phyloP scores from a whole-genome alignment of 2,888 invertebrate species.

The Spodoptera picta region DNA sequence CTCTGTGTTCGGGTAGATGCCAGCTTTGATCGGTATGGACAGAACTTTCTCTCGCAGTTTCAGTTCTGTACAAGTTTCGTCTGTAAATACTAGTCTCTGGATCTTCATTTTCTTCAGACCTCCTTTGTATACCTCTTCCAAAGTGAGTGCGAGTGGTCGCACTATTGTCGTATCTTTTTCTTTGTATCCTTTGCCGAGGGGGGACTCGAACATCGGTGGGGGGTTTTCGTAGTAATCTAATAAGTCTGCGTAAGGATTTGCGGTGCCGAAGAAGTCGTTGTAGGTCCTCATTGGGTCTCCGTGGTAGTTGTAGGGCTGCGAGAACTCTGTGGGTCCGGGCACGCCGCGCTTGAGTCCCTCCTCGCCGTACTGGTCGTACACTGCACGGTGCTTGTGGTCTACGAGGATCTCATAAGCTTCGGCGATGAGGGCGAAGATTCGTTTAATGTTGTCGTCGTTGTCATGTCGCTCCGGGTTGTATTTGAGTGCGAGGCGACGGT shows the following conservation, averaged over 20 bases:
- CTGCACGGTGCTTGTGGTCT: conserved; percentile 90
- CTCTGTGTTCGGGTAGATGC: conserved; percentile 92
- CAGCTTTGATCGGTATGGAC: conserved; percentile 92
- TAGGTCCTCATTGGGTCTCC: conserved; percentile 93
- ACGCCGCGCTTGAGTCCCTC: conserved; percentile 95
- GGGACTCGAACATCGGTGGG: conserved; percentile 89
- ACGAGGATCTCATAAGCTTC: conserved; percentile 95
- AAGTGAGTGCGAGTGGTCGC: conserved; percentile 83
- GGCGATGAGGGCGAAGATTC: conserved; percentile 90
- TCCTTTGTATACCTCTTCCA: conserved; percentile 91
- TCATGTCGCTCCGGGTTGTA: conserved; percentile 89
- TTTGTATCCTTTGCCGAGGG: conserved; percentile 89
- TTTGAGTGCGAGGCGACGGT: conserved; percentile 87
- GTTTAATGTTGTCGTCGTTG: conserved; percentile 80
- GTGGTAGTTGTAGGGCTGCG: conserved; percentile 94
- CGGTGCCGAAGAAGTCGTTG: conserved; percentile 94
- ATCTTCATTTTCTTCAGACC: conserved; percentile 95
- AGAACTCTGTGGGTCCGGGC: conserved; percentile 90
- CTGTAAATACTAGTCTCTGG: conserved; percentile 91
- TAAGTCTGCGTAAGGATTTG: conserved; percentile 94
- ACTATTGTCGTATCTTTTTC: conserved; percentile 88
- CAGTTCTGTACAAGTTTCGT: conserved; percentile 89
- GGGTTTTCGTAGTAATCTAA: conserved; percentile 91
- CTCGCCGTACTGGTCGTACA: conserved; percentile 97
- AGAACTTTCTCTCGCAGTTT: conserved; percentile 92